Percentiles rank a stretch among this genome's conserved stretches.
Conservation (phyloP, 1,140 invertebrate genomes). For the Leptestheria dahalacensis region DNA sequence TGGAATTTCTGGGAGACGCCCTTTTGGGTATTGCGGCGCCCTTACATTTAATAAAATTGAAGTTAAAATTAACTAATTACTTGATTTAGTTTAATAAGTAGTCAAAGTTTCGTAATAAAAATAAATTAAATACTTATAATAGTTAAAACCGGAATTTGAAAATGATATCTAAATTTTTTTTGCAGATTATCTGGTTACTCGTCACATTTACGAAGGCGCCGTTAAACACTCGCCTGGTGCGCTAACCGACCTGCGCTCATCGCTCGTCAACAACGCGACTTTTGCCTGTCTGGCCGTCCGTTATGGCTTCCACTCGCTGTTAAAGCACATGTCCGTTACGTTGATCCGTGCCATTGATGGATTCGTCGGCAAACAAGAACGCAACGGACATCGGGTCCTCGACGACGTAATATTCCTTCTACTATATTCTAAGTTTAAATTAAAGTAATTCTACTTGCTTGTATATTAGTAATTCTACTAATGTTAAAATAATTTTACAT, state of each 20-base stretch:
- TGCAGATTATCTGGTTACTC: slow-evolving; percentile 83
- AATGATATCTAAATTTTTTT: slow-evolving; percentile 14
- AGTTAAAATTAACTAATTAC: neutral
- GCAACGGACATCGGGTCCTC: slow-evolving; percentile 77
- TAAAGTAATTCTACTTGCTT: slow-evolving; percentile 20
- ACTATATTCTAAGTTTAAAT: neutral
- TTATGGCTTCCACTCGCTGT: slow-evolving; percentile 92
- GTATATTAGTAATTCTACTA: neutral
- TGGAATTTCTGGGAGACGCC: slow-evolving; percentile 97
- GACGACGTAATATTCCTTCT: slow-evolving; percentile 43
- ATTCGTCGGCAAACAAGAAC: slow-evolving; percentile 87
- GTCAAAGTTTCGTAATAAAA: too few relatives aligned
- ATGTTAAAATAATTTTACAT: neutral
- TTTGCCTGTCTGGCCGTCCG: slow-evolving; percentile 94
- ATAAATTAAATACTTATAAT: neutral
- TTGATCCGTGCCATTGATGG: slow-evolving; percentile 80
- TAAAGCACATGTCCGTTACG: slow-evolving; percentile 78
- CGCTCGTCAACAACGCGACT: slow-evolving; percentile 97
- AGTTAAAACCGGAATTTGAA: neutral
- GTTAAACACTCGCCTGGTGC: slow-evolving; percentile 85
- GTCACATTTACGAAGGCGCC: slow-evolving; percentile 90
- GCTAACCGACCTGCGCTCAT: slow-evolving; percentile 89
- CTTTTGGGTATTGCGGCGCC: slow-evolving; percentile 62
- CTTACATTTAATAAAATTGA: neutral
- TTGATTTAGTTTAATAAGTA: too few relatives aligned